Evolutionary conservation across 2,888 invertebrate genomes (phyloP).

Genomic region (Anoncus sp.): DNA sequence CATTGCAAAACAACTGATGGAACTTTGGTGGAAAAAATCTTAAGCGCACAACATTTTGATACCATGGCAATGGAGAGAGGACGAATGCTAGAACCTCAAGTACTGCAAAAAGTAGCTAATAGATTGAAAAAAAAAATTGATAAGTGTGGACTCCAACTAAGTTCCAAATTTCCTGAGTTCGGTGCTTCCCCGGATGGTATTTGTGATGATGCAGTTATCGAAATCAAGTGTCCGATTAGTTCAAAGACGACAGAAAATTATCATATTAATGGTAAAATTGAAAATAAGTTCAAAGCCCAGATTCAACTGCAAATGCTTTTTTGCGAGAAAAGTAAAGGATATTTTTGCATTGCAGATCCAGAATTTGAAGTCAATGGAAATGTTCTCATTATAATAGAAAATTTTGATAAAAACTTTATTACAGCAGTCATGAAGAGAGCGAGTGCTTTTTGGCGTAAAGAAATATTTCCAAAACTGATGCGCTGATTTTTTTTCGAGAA

Average conservation of each 20-base stretch:
- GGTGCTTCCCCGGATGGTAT: conserved; percentile 1
- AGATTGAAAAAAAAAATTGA: background rate
- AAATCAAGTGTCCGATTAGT: background rate
- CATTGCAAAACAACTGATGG: conserved; percentile 44
- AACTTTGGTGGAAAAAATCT: conserved; percentile 25
- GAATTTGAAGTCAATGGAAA: background rate
- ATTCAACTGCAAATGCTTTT: background rate
- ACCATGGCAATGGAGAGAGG: background rate
- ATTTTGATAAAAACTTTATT: background rate
- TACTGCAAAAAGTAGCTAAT: background rate
- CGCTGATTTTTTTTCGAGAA: background rate
- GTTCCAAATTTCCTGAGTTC: background rate
- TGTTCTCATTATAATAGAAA: background rate
- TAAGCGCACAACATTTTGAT: background rate
- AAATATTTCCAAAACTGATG: background rate
- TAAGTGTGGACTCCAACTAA: background rate
- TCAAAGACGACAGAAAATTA: background rate
- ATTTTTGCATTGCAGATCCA: background rate
- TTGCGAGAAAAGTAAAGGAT: background rate
- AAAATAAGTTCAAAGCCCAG: background rate
- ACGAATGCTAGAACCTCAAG: background rate
- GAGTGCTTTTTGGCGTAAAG: background rate
- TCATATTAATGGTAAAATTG: background rate
- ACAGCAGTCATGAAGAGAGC: background rate
- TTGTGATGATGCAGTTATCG: background rate